Evolutionary conservation across 1,140 invertebrate genomes (phyloP).

Genomic region (Melitaea cinxia): DNA sequence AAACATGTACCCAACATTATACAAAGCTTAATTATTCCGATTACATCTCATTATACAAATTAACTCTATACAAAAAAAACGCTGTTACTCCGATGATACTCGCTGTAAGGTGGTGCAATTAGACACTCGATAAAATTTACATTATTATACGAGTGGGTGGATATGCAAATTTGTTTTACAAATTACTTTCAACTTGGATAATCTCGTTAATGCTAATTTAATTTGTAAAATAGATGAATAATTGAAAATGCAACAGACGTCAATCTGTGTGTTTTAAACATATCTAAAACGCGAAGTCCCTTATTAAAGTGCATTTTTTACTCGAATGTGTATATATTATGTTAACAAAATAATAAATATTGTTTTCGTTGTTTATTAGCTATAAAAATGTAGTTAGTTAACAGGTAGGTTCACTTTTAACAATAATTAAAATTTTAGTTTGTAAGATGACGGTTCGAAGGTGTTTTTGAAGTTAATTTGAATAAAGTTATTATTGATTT

Average conservation of each 20-base stretch:
- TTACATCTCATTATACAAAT: slow-evolving; percentile 40
- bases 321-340: too few relatives aligned
- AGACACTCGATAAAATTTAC: slow-evolving; percentile 35
- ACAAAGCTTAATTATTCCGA: slow-evolving; percentile 28
- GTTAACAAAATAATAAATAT: too few relatives aligned
- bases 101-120: slow-evolving; percentile 25
- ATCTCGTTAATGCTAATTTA: slow-evolving; percentile 36
- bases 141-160: slow-evolving; percentile 38
- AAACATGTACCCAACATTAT: slow-evolving; percentile 20
- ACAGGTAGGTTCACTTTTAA: too few relatives aligned
- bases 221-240: slow-evolving; percentile 32
- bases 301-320: too few relatives aligned
- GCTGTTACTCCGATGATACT: slow-evolving; percentile 9
- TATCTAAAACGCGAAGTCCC: background rate
- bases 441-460: too few relatives aligned
- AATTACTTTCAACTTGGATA: slow-evolving; percentile 35
- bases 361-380: too few relatives aligned
- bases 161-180: slow-evolving; percentile 40
- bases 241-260: slow-evolving; percentile 14
- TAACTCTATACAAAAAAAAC: slow-evolving; percentile 34
- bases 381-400: too few relatives aligned
- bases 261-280: background rate
- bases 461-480: too few relatives aligned
- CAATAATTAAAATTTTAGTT: too few relatives aligned
- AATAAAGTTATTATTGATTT: too few relatives aligned